Evolutionary conservation across 1,140 invertebrate genomes (phyloP).

Genomic region (Orchestia grillus): DNA sequence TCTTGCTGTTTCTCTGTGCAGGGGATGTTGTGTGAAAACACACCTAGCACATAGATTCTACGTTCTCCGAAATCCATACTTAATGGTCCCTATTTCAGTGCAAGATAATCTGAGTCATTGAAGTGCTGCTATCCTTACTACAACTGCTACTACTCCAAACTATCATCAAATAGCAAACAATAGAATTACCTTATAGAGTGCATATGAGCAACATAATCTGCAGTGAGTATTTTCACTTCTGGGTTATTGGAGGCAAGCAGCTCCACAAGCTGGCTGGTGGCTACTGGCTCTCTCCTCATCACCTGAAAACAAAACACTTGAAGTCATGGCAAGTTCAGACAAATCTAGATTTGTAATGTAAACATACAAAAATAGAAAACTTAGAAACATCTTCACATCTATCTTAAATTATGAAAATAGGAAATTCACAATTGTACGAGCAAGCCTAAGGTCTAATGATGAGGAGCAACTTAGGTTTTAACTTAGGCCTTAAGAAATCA

Average conservation of each 20-base stretch:
- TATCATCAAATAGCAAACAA: too few relatives aligned
- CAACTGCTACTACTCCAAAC: too few relatives aligned
- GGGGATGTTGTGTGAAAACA: too few relatives aligned
- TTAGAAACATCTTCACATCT: neutral
- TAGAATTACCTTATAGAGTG: neutral
- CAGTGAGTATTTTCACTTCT: conserved; percentile 30
- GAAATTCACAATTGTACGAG: neutral
- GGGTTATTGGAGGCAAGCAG: conserved; percentile 40
- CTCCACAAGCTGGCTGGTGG: conserved; percentile 30
- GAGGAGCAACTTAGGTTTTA: neutral
- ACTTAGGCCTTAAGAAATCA: neutral
- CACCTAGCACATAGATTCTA: too few relatives aligned
- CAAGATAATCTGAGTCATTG: too few relatives aligned
- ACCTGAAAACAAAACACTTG: neutral
- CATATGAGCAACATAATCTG: conserved; percentile 35
- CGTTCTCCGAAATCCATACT: too few relatives aligned
- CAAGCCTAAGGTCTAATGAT: neutral
- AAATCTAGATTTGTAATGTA: neutral
- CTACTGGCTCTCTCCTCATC: conserved; percentile 7
- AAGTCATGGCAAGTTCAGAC: neutral
- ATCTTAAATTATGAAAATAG: neutral
- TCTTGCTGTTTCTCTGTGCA: too few relatives aligned
- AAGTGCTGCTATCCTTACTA: too few relatives aligned
- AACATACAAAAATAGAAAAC: too few relatives aligned
- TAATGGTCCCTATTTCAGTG: too few relatives aligned